These are phyloP conservation scores for Congeria kusceri DNA, from an alignment of 2,888 invertebrate species.

Conservation along the genomic window DNA sequence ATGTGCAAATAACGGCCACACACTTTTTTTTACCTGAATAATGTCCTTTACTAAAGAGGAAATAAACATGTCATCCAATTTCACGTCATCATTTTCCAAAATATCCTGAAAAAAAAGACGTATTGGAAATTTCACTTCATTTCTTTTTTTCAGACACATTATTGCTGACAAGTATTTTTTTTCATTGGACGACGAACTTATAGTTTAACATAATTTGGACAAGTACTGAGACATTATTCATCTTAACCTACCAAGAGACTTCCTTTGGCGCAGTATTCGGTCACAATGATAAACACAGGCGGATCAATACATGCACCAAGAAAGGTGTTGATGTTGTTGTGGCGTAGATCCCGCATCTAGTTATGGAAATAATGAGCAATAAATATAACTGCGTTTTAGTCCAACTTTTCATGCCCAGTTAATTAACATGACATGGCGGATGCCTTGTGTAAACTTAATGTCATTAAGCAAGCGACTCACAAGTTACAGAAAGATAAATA, in stretches of 20 bases:
- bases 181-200: no score
- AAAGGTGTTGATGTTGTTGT: conserved; percentile 99
- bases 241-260: conserved; percentile 93
- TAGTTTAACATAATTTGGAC: no score
- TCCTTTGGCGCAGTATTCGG: conserved; percentile 99
- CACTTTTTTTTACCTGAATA: conserved; percentile 82
- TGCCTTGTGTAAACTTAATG: no score
- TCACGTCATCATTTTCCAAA: conserved; percentile 98
- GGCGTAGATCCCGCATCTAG: conserved; percentile 86
- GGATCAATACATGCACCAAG: conserved; percentile 96
- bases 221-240: background rate
- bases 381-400: no score
- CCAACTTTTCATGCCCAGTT: no score
- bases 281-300: conserved; percentile 93
- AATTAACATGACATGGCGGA: no score
- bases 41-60: conserved; percentile 86
- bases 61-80: conserved; percentile 86
- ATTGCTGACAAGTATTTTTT: no score
- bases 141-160: no score
- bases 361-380: no score
- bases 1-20: background rate
- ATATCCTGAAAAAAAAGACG: conserved; percentile 91
- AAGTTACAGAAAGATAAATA: no score
- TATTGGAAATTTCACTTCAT: no score
- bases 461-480: no score